A percentile compares a stretch with the other conserved stretches of the same genome.
Conservation (phyloP, 2,888 invertebrate species). For the Cryptus viduatorius region DNA sequence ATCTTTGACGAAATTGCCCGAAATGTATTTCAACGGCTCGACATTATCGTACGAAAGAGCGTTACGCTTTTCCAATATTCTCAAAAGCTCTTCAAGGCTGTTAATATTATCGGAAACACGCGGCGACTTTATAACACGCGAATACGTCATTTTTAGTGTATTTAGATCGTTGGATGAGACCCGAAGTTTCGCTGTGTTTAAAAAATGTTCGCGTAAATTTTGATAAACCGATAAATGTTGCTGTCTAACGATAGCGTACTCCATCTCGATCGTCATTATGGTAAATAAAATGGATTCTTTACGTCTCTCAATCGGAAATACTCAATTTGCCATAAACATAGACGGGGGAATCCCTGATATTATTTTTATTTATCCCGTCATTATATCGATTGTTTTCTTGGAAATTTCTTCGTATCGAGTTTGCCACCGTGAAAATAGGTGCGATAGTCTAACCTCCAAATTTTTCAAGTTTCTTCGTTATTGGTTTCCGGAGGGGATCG, state of each 20-base stretch:
- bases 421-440: background rate
- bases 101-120: slow-evolving; percentile 74
- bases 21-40: slow-evolving; percentile 73
- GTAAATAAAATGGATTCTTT: background rate
- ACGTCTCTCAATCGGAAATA: background rate
- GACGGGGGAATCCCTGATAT: background rate
- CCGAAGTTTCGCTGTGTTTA: slow-evolving; percentile 40
- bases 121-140: slow-evolving; percentile 72
- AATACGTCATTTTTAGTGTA: slow-evolving; percentile 73
- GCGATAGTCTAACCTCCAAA: background rate
- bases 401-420: background rate
- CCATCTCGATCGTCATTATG: slow-evolving; percentile 59
- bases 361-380: background rate
- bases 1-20: slow-evolving; percentile 68
- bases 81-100: slow-evolving; percentile 73
- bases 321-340: background rate
- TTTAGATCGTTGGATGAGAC: slow-evolving; percentile 38
- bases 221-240: slow-evolving; percentile 49
- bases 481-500: background rate
- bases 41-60: slow-evolving; percentile 73
- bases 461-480: background rate
- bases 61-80: slow-evolving; percentile 77
- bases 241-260: slow-evolving; percentile 32
- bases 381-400: background rate
- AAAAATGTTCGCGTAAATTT: slow-evolving; percentile 51